Base-by-base conservation (phyloP, 2,797 vertebrate species). In the Artibeus jamaicensis region DNA sequence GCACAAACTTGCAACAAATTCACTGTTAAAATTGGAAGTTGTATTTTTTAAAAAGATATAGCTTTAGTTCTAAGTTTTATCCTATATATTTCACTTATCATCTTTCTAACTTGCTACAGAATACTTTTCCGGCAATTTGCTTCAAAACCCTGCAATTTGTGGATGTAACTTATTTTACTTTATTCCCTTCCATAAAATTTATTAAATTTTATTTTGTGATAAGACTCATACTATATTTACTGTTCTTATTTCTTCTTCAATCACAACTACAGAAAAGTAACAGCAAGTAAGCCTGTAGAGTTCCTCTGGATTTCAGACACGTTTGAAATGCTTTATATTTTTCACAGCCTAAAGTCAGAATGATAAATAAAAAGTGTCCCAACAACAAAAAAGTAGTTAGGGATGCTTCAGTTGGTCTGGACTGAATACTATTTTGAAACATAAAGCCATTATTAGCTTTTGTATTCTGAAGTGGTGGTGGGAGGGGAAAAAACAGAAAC, bases 1-100 rank as follows among this genome's bases (percentile, higher is more conserved):
- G 99, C 98, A 99, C 98, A 99, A 98, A 98, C 97, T 98, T 93
- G 97, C 91, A 98, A 9, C 34, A 96, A 97, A 96, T 97, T 96
- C 98, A 98, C 94, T 97, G 76, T 93, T 97, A 95, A 95, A 71
- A 95, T 95, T 97, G 98, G 98, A 97, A 95, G 95, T 89, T 86
- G 77, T 97, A 92, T 89, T 97, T 98, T 98, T 96, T 89, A 71
- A 96, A 95, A 87, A 76, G 96, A 92, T n/a, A 76, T 87, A 95
- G 79, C 95, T 96, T 98, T 97, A 97, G 95, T 96, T 97, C 89
- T 97, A 81, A 96, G 91, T 84, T 44, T 97, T 92, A 88, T 92
- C 95, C 95, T 91, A 97, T 97, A 97, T 97, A 90, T 89, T 96
- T 97, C 93, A 94, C 93, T 97, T 97, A 96, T 71, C 90, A 96